Base-by-base conservation (phyloP, 1,140 invertebrate genomes). In the Pachyrhynchus sulphureomaculatus region DNA sequence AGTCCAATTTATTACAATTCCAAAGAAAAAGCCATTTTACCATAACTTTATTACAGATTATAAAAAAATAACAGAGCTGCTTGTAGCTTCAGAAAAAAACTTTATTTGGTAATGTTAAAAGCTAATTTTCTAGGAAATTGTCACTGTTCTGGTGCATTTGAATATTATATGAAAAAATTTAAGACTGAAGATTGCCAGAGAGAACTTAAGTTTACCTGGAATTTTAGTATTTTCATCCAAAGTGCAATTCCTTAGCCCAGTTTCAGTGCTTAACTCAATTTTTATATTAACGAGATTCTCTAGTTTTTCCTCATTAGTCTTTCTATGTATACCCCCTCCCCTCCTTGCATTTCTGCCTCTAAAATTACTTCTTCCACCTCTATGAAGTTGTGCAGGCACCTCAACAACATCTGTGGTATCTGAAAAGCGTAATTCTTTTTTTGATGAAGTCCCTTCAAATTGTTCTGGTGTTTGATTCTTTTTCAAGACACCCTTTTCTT, bases 241-340 rank as follows among this genome's bases (percentile, higher is more conserved):
- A 21, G 23, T 29, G 58, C 47, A 69, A 17, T 37, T 64, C 29
- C 65, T 59, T 37, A 60, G 47, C 6, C 67, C 67, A 24, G 65
- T 67, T n/a, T 59, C 60, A 33, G 61, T 62, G 20, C 47, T 63
- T 13, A 69, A 44, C 36, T 67, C 47, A n/a, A 69, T 52, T 47
- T 62, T 58, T 20, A 69, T 67, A 52, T 69, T 69, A 12, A 67
- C 34, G 21, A 62, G 67, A 52, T 65, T 67, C 21, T 61, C 53
- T 13, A 65, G 52, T 39, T 33, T 47, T 21, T 63, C 55, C 36
- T 32, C 24, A 13, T 12, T 34, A 20, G 36, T 48, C 57, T 37
- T 13, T 8, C 26, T 57, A 47, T 42, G 26, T 1, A 23, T 39
- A 21, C 26, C 44, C 6, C 47, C 20, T 24, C 55, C 48, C 12